Evolutionary conservation across 2,113 vertebrate genomes (phyloP).

Genomic region (Connochaetes taurinus): DNA sequence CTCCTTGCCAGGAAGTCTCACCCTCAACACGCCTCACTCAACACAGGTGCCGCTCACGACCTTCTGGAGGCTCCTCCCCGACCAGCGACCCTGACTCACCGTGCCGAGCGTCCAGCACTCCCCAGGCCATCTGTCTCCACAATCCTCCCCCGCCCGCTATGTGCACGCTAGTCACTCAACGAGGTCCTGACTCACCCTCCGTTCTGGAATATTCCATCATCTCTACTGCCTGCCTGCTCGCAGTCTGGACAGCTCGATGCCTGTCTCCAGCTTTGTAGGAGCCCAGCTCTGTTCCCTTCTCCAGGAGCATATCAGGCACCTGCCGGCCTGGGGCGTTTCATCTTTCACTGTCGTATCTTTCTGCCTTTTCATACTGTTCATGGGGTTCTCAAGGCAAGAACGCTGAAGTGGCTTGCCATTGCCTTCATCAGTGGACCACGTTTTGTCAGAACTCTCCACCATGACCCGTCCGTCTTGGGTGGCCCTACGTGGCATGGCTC

Average conservation of each 20-base stretch:
- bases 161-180: rapidly evolving
- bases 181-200: neutral
- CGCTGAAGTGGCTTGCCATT: rapidly evolving
- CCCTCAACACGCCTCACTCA: neutral
- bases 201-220: neutral
- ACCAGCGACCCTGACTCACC: neutral
- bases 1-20: neutral
- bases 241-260: neutral
- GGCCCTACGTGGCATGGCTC: neutral
- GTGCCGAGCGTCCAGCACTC: rapidly evolving
- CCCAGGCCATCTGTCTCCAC: neutral
- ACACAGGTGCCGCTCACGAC: neutral
- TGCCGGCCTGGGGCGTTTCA: neutral
- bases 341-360: neutral
- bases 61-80: neutral
- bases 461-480: rapidly evolving
- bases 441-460: neutral
- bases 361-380: neutral
- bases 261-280: rapidly evolving
- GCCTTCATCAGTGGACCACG: neutral
- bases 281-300: neutral
- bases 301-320: neutral
- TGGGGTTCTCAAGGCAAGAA: neutral
- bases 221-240: rapidly evolving
- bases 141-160: rapidly evolving